phyloP scores from a whole-genome alignment of 2,113 vertebrate genomes.

The Anseranas semipalmata region DNA sequence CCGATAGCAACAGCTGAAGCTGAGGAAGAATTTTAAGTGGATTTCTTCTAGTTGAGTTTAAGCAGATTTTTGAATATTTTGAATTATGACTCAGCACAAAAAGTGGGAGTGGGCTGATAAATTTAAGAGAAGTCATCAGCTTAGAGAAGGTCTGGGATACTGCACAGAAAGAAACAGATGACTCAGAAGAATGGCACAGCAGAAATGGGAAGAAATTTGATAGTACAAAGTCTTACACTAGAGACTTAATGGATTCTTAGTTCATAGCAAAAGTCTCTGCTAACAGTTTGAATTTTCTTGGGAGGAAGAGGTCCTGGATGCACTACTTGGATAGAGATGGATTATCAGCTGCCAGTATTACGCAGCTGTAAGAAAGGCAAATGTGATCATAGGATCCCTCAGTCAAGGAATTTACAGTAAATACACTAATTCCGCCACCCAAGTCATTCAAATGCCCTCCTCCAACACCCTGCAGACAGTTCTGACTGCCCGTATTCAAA shows the following conservation, averaged over 20 bases:
- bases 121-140: constrained; percentile 16
- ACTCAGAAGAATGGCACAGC: background rate
- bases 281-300: background rate
- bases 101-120: constrained; percentile 5
- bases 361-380: background rate
- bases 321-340: background rate
- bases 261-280: background rate
- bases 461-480: background rate
- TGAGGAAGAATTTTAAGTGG: background rate
- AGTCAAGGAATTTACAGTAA: constrained; percentile 1
- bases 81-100: constrained; percentile 53
- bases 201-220: background rate
- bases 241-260: background rate
- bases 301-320: background rate
- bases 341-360: background rate
- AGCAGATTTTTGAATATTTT: constrained; percentile 45
- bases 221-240: background rate
- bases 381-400: background rate
- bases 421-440: background rate
- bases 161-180: constrained; percentile 18
- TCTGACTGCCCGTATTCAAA: background rate
- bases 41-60: background rate
- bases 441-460: background rate
- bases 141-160: background rate
- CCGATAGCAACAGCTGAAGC: background rate